Evolutionary conservation across 2,888 invertebrate genomes (phyloP), one percentile per base, ranked within the genome.

Genomic region (Hyposoter dolosus): DNA sequence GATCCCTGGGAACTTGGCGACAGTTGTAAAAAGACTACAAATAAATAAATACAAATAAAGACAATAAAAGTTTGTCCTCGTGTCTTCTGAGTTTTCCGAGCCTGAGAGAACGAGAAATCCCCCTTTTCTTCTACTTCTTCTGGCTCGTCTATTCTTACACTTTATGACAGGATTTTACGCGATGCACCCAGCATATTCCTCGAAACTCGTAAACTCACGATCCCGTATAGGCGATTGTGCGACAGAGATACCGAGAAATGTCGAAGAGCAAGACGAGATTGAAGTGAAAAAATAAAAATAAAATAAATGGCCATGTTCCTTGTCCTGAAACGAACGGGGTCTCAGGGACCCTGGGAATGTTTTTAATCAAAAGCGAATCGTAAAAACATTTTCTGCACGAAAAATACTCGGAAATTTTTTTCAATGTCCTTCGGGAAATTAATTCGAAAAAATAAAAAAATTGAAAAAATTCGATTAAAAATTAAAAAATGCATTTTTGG

Each of bases 131-230:
- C 35, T 56, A 6, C n/a, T 65, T 65, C 23, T 10, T 75, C 45
- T 56, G 28, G 56, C 74, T 35, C 47, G 32, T 79, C 79, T 76
- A 75, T 85, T 82, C 75, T 85, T 76, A 79, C 75, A 65, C 66
- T 85, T 85, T 79, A 85, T 76, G 85, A 82, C 85, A 75, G 35
- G 63, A 40, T 32, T 82, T 82, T 71, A 69, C 82, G 68, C 40
- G 76, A 79, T 79, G 79, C 82, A 76, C 35, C 35, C 35, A 45
- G 12, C 65, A 56, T 79, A 63, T 19, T 40, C 2, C 32, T 47
- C 65, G 69, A 47, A 56, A 47, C 68, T 82, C 85, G 82, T 85
- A 85, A 85, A 76, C 82, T 79, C n/a, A 53, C 40, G 66, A 82
- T 79, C 63, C n/a, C 68, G 23, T 69, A 65, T 35, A 53, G 28